Evolutionary conservation across 2,888 invertebrate species (phyloP).

Genomic region (Villa cingulata): DNA sequence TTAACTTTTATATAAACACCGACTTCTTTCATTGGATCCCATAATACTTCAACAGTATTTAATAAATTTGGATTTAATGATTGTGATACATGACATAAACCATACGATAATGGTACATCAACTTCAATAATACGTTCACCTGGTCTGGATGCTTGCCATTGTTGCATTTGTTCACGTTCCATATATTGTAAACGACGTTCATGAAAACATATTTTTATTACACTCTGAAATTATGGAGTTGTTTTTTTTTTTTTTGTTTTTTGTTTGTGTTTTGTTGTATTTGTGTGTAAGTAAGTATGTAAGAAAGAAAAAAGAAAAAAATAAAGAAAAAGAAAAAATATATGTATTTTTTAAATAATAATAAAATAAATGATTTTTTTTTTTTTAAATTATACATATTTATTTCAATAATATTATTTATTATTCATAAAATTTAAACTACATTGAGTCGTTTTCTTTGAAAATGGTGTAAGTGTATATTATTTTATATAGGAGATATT

Average conservation of each 20-base stretch:
- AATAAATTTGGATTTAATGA: constrained; percentile 48
- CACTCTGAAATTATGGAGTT: too few relatives aligned
- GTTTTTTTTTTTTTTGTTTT: too few relatives aligned
- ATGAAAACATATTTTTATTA: constrained; percentile 88
- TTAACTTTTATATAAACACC: constrained; percentile 92
- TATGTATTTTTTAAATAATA: neutral
- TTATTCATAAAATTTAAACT: too few relatives aligned
- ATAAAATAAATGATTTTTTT: too few relatives aligned
- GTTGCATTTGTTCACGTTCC: constrained; percentile 83
- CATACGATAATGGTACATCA: constrained; percentile 88
- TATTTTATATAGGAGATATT: too few relatives aligned
- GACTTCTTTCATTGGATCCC: constrained; percentile 94
- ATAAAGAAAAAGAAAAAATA: neutral
- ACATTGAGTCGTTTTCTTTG: too few relatives aligned
- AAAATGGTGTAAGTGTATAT: too few relatives aligned
- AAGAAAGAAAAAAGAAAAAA: neutral
- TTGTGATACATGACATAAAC: constrained; percentile 70
- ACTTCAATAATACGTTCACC: constrained; percentile 86
- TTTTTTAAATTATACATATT: too few relatives aligned
- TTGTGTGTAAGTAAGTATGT: too few relatives aligned
- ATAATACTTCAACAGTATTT: constrained; percentile 77
- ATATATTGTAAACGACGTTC: constrained; percentile 90
- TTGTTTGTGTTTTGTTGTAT: too few relatives aligned
- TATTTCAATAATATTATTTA: too few relatives aligned
- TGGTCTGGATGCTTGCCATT: constrained; percentile 81